Conservation (phyloP, 2,797 vertebrate species). For the Sebastes paucispinis region DNA sequence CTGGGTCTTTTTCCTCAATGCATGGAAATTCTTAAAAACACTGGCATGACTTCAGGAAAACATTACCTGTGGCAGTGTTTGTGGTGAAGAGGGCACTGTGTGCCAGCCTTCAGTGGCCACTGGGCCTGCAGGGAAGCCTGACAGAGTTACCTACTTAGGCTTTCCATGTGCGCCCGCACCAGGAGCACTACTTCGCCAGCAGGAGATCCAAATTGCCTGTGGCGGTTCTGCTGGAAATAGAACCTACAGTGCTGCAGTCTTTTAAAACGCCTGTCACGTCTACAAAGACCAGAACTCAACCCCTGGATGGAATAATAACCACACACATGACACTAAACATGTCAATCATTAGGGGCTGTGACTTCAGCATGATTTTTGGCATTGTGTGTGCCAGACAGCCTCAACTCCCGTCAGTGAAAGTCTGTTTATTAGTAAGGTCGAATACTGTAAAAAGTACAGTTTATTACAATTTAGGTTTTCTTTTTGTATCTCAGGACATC, state of each 20-base stretch:
- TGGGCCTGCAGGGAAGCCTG: conserved; percentile 66
- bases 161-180: conserved; percentile 65
- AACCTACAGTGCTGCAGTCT: conserved; percentile 53
- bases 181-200: conserved; percentile 50
- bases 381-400: conserved; percentile 4
- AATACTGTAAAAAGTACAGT: conserved; percentile 1
- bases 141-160: conserved; percentile 73
- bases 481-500: neutral
- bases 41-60: conserved; percentile 82
- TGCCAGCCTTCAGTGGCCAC: conserved; percentile 75
- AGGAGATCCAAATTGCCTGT: conserved; percentile 72
- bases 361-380: conserved; percentile 26
- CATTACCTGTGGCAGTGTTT: conserved; percentile 81
- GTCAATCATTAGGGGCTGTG: conserved; percentile 55
- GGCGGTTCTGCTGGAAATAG: conserved; percentile 74
- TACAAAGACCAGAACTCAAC: conserved; percentile 62
- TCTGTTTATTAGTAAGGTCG: conserved; percentile 1
- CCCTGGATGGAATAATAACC: conserved; percentile 54
- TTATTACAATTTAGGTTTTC: neutral
- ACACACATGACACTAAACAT: conserved; percentile 63
- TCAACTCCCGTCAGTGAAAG: conserved; percentile 5
- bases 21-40: conserved; percentile 81
- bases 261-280: conserved; percentile 63
- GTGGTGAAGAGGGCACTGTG: conserved; percentile 71
- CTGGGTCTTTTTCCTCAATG: conserved; percentile 68